Percentiles rank a stretch among this genome's conserved stretches.
Evolutionary conservation across 1,140 invertebrate species (phyloP).

Genomic region (Himalopsyche phryganea): DNA sequence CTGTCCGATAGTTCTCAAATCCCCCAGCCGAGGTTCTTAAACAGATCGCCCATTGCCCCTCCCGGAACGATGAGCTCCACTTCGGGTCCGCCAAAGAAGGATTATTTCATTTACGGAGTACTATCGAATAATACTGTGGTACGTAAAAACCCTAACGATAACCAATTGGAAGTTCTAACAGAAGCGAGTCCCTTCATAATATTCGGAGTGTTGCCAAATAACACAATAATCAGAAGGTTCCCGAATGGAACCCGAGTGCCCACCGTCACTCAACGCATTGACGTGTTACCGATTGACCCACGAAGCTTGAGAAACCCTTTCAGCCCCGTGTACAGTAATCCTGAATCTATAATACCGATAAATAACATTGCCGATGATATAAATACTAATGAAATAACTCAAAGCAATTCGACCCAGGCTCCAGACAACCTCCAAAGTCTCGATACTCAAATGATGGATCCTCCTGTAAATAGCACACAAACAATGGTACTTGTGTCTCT

Average conservation of each 20-base stretch:
- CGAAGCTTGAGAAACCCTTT: conserved; percentile 53
- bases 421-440: conserved; percentile 12
- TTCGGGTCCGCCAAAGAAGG: conserved; percentile 53
- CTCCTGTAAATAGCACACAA: conserved; percentile 55
- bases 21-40: conserved; percentile 20
- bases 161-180: conserved; percentile 61
- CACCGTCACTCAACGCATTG: conserved; percentile 58
- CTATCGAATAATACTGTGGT: conserved; percentile 71
- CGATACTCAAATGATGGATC: conserved; percentile 43
- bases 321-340: conserved; percentile 54
- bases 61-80: conserved; percentile 42
- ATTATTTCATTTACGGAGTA: conserved; percentile 68
- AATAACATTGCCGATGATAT: conserved; percentile 47
- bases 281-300: conserved; percentile 54
- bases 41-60: conserved; percentile 40
- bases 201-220: conserved; percentile 69
- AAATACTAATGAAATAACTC: conserved; percentile 52
- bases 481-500: conserved; percentile 45
- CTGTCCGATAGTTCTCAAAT: conserved; percentile 7
- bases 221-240: conserved; percentile 67
- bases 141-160: conserved; percentile 65
- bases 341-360: conserved; percentile 53
- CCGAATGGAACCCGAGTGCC: conserved; percentile 71
- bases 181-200: conserved; percentile 66
- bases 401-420: conserved; percentile 27